phyloP scores from a whole-genome alignment of 1,140 invertebrate genomes.

The Lamellibrachia luymesi region DNA sequence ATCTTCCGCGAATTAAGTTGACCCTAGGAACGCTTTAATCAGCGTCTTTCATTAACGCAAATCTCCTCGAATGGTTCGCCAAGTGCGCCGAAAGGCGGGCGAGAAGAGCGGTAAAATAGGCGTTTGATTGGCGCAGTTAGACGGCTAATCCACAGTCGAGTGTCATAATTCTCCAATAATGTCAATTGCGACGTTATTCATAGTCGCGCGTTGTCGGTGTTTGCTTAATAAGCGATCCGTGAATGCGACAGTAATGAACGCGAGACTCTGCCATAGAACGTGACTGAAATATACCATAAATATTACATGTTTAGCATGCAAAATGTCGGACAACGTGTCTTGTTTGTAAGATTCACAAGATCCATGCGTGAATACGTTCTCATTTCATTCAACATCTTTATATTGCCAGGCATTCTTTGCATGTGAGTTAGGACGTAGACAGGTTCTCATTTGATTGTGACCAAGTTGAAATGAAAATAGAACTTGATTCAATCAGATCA shows the following conservation, averaged over 20 bases:
- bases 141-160: not conserved
- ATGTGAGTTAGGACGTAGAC: not conserved
- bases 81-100: not conserved
- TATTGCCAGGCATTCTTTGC: not conserved
- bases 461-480: not conserved
- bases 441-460: not conserved
- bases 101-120: not conserved
- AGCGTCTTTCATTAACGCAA: not conserved
- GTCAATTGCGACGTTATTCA: conserved; percentile 4
- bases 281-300: not conserved
- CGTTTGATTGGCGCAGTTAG: conserved; percentile 3
- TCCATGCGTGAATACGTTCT: not conserved
- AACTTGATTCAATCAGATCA: not conserved
- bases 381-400: not conserved
- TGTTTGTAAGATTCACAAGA: not conserved
- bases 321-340: not conserved
- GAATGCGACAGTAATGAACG: not conserved
- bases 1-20: conserved; percentile 4
- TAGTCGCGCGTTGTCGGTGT: not conserved
- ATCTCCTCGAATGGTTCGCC: not conserved
- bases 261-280: not conserved
- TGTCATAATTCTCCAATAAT: conserved; percentile 5
- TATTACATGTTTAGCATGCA: not conserved
- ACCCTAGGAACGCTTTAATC: conserved; percentile 4
- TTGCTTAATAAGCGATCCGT: not conserved